These are phyloP conservation scores for Chaenodraco wilsoni DNA, from an alignment of 2,797 vertebrate genomes.

Conservation along the genomic window DNA sequence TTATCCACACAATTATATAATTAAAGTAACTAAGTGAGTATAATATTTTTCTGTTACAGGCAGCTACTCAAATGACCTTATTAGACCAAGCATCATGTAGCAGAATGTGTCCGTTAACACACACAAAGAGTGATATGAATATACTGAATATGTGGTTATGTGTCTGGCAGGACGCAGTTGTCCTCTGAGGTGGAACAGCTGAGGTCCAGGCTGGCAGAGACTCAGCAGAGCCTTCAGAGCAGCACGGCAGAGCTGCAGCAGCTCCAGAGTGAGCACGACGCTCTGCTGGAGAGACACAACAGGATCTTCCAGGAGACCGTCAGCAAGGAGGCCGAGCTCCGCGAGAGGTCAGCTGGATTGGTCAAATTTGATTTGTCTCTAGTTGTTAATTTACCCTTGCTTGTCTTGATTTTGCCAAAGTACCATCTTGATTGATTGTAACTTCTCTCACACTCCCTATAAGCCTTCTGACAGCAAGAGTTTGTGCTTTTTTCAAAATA, in stretches of 20 bases:
- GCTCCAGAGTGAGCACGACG: conserved; percentile 91
- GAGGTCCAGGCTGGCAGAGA: conserved; percentile 89
- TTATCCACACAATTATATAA: background rate
- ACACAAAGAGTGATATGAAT: background rate
- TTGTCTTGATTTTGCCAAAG: background rate
- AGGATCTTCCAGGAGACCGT: conserved; percentile 95
- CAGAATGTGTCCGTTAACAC: background rate
- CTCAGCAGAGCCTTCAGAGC: conserved; percentile 89
- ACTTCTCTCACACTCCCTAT: background rate
- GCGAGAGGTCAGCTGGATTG: conserved; percentile 87
- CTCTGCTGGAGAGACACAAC: conserved; percentile 95
- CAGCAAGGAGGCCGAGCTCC: conserved; percentile 93
- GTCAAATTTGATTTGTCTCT: background rate
- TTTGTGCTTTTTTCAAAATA: no score
- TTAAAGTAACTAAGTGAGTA: no score
- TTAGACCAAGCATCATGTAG: background rate
- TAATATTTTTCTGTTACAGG: background rate
- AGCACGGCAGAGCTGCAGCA: conserved; percentile 87
- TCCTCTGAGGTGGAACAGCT: conserved; percentile 89
- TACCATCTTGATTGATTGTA: background rate
- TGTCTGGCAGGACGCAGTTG: conserved; percentile 87
- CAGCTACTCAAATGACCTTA: background rate
- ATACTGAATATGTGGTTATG: conserved; percentile 16
- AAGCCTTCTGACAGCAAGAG: background rate
- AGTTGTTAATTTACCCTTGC: background rate